Conservation (phyloP, 2,113 vertebrate species). For the Mesembrinibis cayennensis region DNA sequence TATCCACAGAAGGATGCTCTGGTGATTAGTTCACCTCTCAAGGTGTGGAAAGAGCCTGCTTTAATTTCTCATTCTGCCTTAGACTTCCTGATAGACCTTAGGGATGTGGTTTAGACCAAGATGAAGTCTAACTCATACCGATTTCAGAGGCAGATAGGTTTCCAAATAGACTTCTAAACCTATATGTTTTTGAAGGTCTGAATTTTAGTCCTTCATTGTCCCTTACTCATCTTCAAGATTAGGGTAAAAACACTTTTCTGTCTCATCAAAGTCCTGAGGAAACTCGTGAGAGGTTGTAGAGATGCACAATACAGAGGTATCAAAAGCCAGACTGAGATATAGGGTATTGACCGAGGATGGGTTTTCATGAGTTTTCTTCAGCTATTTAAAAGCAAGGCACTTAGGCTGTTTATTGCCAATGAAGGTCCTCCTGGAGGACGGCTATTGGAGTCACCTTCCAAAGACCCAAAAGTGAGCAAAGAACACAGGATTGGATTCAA, state of each 20-base stretch:
- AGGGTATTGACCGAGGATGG: background rate
- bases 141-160: background rate
- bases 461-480: background rate
- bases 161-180: background rate
- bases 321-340: background rate
- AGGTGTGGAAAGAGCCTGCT: background rate
- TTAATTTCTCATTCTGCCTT: background rate
- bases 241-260: background rate
- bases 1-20: background rate
- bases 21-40: background rate
- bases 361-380: background rate
- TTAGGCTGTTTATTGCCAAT: background rate
- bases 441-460: background rate
- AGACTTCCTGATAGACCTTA: background rate
- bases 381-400: background rate
- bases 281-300: background rate
- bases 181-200: background rate
- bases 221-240: background rate
- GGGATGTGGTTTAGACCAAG: background rate
- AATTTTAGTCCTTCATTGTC: background rate
- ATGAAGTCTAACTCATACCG: background rate
- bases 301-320: background rate
- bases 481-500: background rate
- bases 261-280: background rate
- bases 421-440: background rate